Evolutionary conservation across 2,888 invertebrate genomes (phyloP), one percentile per base, ranked within the genome.

Genomic region (Hipparchia semele): DNA sequence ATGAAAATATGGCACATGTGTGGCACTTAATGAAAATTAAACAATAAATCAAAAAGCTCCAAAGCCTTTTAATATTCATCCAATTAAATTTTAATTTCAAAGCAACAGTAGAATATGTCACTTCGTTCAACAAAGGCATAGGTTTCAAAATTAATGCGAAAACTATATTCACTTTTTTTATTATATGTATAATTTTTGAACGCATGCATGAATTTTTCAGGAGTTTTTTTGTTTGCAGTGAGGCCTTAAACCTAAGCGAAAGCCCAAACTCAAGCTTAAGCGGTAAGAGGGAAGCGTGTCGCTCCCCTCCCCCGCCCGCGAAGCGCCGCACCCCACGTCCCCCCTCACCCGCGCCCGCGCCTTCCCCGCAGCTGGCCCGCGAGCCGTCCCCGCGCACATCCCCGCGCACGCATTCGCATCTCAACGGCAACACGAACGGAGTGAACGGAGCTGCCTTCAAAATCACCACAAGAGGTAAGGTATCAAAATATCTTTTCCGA

Each of bases 231-330:
- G 8, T 39, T 64, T 62, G 67, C 90, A 96, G 97, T 82, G 98
- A 98, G 91, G 98, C 98, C 1, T 94, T 98, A 71, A 98, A 98
- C 90, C 95, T 98, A 58, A 95, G 96, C 76, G 96, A 96, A 82
- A 95, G 92, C 80, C 95, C 94, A 78, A 94, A 82, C 84, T 90
- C 94, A 81, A 82, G 83, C 75, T 71, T 79, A 5, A 84, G 87
- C 71, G 84, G 77, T 88, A 95, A 87, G 85, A 92, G 92, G 73
- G 93, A 89, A 80, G 91, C 92, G 73, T 88, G 91, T 78, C 89
- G 91, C 73, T 91, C 94, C 64, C 95, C 95, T 75, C 95, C 96
- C 68, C 96, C 96, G 59, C 95, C 96, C 9, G 94, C 95, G 67
- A 97, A 95, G 91, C 87, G 94, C 60, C 90, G 93, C 84, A 87